Conservation (phyloP, 2,797 vertebrate genomes). For the Mycteria americana region DNA sequence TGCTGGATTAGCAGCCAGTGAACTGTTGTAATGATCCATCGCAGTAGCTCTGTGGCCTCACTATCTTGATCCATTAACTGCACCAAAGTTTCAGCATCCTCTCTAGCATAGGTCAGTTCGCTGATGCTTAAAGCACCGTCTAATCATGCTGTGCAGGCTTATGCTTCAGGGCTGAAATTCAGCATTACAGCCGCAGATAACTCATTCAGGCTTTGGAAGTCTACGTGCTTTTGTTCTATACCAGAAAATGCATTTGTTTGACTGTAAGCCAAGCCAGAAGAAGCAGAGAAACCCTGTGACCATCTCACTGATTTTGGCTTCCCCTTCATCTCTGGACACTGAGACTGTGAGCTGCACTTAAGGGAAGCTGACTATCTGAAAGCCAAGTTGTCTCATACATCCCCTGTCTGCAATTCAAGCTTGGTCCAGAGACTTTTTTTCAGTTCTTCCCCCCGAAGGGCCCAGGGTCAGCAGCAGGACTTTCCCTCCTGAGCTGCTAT, state of each 20-base stretch:
- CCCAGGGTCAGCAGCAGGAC: neutral
- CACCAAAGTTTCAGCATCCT: neutral
- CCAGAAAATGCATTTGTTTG: neutral
- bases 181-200: neutral
- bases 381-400: neutral
- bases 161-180: neutral
- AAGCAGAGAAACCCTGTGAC: neutral
- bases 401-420: neutral
- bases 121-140: neutral
- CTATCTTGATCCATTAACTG: neutral
- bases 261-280: neutral
- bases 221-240: neutral
- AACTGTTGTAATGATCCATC: neutral
- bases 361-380: neutral
- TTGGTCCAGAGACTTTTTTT: neutral
- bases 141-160: neutral
- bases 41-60: neutral
- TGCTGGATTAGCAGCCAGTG: neutral
- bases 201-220: neutral
- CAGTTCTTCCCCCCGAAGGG: neutral
- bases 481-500: neutral
- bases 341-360: neutral
- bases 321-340: neutral
- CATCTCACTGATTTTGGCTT: neutral
- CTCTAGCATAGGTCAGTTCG: neutral